Evolutionary conservation across 23 tunicate genomes (phyloP).

Genomic region (Halocynthia roretzi): DNA sequence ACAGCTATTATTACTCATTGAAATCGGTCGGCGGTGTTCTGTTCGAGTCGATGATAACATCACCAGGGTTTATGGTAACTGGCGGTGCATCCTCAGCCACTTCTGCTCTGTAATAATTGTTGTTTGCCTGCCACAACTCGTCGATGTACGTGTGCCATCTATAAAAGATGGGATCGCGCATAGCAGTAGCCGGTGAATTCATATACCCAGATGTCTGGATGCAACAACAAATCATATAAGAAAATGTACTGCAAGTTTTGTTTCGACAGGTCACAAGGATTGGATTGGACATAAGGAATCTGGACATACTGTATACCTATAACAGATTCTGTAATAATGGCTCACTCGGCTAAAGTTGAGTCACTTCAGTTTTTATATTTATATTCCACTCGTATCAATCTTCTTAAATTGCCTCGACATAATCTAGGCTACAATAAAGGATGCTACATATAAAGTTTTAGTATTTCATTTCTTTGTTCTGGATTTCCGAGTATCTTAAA

Average conservation of each 20-base stretch:
- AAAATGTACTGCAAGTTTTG: not conserved
- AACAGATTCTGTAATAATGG: no score
- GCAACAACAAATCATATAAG: not conserved
- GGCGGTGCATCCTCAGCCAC: constrained; percentile 51
- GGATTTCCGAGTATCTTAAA: no score
- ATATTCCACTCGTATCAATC: no score
- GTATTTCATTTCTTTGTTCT: no score
- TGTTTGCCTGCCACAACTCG: constrained; percentile 63
- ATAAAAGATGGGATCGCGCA: constrained; percentile 78
- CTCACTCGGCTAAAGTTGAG: no score
- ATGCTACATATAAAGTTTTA: no score
- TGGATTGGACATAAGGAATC: not conserved
- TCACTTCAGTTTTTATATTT: no score
- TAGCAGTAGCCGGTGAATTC: constrained; percentile 42
- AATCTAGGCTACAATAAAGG: no score
- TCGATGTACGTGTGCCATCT: constrained; percentile 84
- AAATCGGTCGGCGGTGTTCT: constrained; percentile 31
- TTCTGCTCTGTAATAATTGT: constrained; percentile 31
- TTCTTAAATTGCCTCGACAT: no score
- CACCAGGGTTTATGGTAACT: constrained; percentile 32
- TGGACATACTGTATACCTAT: no score
- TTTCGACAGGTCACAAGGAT: not conserved
- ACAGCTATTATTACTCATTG: constrained; percentile 20
- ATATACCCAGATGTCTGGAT: constrained; percentile 56
- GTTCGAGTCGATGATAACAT: constrained; percentile 37